Evolutionary conservation across 92 coral and sea anemone genomes (phyloP), one percentile per base, ranked within the genome.

Genomic region (Scolanthus callimorphus): DNA sequence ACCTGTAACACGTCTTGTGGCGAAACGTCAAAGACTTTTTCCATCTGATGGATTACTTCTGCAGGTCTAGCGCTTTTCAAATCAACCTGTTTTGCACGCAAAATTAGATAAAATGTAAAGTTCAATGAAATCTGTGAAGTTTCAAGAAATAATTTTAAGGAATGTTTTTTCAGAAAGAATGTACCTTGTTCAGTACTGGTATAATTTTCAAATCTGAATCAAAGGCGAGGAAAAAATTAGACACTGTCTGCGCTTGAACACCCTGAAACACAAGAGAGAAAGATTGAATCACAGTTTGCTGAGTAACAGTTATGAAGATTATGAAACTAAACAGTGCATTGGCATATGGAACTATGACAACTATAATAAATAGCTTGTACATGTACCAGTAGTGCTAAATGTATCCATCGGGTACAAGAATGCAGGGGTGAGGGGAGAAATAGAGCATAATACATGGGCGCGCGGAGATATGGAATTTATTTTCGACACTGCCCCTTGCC

Each of bases 191-290:
- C 11, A 92, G 77, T 22, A 88, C 98, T 22, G 96, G 98, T 45
- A 92, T 88, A 20, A 92, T 74, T 26, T 72, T 53, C 49, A 92
- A 60, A 28, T 82, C 84, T 52, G 95, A 82, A 74, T 84, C 88
- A 62, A 79, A 82, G 19, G 98, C 98, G 49, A 88, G 76, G 63
- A 88, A 84, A 55, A 83, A 92, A 41, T 92, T 92, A 17, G 98
- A 83, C 9, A 92, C 86, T 20, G 98, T 92, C 57, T 92, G 98
- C 20, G 98, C 98, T 60, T 92, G 98, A 45, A 92, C 96, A 64
- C 98, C 98, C 98, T 92, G 30, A 1, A 39, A 4, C 15, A 21
- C 70, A 39, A 59, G 34, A 11, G 11, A 17, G 29, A 59, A 67
- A 51, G 48, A 13, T 11, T n/a, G n/a, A n/a, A n/a, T n/a, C n/a